Conservation (phyloP, 2,797 vertebrate genomes). For the Microctenopoma steveboyesi region DNA sequence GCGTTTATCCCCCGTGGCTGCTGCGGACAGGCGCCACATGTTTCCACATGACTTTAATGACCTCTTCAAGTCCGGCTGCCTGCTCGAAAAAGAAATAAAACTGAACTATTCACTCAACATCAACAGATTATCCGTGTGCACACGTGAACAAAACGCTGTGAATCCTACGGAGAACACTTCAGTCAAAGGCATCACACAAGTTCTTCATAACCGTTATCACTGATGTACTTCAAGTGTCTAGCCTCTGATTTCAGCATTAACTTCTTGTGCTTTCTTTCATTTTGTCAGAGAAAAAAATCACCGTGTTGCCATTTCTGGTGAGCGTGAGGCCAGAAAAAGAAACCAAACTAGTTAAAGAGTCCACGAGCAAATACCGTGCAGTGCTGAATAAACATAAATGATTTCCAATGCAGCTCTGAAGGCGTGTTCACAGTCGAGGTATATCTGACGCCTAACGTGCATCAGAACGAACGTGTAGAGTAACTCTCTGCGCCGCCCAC, state of each 20-base stretch:
- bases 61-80: slow-evolving; percentile 3
- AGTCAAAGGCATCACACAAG: not conserved
- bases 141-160: not conserved
- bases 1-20: not conserved
- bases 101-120: not conserved
- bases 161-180: slow-evolving; percentile 5
- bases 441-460: not conserved
- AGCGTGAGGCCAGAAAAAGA: too few species aligned
- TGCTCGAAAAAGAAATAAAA: slow-evolving; percentile 1
- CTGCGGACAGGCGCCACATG: not conserved
- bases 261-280: not conserved
- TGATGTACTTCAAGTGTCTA: slow-evolving; percentile 37
- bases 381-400: too few species aligned
- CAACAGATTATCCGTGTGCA: not conserved
- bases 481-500: not conserved
- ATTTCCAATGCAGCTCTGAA: not conserved
- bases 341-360: not conserved
- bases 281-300: not conserved
- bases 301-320: not conserved
- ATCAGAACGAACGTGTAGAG: not conserved
- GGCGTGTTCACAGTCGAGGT: slow-evolving; percentile 14
- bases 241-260: not conserved
- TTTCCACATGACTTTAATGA: slow-evolving; percentile 7
- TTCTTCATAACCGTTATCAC: not conserved
- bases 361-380: too few species aligned